Percentiles rank a stretch among this genome's conserved stretches.
Conservation (phyloP, 2,888 invertebrate species). For the Zygaena filipendulae region DNA sequence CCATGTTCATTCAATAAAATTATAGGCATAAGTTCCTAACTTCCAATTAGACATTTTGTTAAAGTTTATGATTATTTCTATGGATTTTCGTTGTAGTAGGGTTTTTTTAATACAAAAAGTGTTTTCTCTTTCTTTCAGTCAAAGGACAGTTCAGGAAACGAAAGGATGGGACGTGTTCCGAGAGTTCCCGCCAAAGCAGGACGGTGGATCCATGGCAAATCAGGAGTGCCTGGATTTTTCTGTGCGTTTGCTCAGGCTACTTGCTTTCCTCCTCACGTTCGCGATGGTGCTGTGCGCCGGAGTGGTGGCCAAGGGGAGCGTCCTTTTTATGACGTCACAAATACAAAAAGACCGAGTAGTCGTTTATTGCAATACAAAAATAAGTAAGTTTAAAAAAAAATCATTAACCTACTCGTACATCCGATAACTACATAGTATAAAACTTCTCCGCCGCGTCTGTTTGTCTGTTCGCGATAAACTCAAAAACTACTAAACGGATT, state of each 20-base stretch:
- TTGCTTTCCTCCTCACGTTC: slow-evolving; percentile 89
- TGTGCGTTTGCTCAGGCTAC: slow-evolving; percentile 83
- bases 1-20: too few relatives aligned
- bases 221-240: slow-evolving; percentile 88
- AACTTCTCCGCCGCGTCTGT: too few relatives aligned
- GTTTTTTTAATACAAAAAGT: too few relatives aligned
- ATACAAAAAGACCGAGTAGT: slow-evolving; percentile 80
- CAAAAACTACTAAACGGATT: too few relatives aligned
- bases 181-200: slow-evolving; percentile 89
- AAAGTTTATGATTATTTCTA: too few relatives aligned
- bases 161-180: slow-evolving; percentile 98
- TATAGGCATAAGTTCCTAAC: too few relatives aligned
- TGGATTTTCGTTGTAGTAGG: too few relatives aligned
- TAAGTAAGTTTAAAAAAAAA: slow-evolving; percentile 75
- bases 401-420: slow-evolving; percentile 7
- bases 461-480: too few relatives aligned
- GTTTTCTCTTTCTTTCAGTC: slow-evolving; percentile 66
- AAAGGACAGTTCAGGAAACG: slow-evolving; percentile 85
- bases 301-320: slow-evolving; percentile 87
- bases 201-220: slow-evolving; percentile 89
- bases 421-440: too few relatives aligned
- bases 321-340: slow-evolving; percentile 94
- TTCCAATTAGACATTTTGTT: too few relatives aligned
- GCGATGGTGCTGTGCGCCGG: slow-evolving; percentile 85
- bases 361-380: slow-evolving; percentile 85